Evolutionary conservation across 2,888 invertebrate species (phyloP).

Genomic region (Aleiodes leptofemur): DNA sequence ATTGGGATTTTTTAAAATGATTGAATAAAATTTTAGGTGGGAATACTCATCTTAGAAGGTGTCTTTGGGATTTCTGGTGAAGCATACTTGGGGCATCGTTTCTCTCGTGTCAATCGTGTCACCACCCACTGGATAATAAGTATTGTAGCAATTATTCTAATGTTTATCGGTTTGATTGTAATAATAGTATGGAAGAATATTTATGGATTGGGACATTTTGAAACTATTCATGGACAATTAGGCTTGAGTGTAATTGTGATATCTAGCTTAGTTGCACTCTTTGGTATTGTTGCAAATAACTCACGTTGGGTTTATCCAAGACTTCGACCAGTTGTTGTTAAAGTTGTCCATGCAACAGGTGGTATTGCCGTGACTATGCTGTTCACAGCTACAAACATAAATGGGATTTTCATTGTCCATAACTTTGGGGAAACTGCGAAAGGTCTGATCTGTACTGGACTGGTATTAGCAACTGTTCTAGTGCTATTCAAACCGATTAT

Average conservation of each 20-base stretch:
- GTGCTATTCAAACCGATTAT: conserved; percentile 68
- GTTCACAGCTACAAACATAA: conserved; percentile 66
- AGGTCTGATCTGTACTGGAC: conserved; percentile 62
- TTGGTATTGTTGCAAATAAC: conserved; percentile 68
- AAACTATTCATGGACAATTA: conserved; percentile 64
- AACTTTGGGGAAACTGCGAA: conserved; percentile 60
- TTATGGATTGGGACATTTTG: conserved; percentile 59
- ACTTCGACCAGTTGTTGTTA: conserved; percentile 66
- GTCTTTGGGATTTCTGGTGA: conserved; percentile 70
- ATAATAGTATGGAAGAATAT: conserved; percentile 64
- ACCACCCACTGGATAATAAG: conserved; percentile 70
- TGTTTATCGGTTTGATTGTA: conserved; percentile 64
- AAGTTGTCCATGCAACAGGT: conserved; percentile 66
- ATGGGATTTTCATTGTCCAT: conserved; percentile 64
- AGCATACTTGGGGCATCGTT: conserved; percentile 58
- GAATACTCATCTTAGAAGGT: conserved; percentile 66
- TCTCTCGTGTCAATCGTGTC: conserved; percentile 62
- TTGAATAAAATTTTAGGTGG: conserved; percentile 57
- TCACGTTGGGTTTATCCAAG: conserved; percentile 68
- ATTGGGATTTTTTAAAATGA: too few species aligned
- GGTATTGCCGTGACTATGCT: conserved; percentile 67
- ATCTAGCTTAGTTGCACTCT: conserved; percentile 56
- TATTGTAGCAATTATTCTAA: conserved; percentile 60
- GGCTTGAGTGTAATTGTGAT: conserved; percentile 66
- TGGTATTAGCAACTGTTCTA: conserved; percentile 65